A percentile compares a stretch with the other conserved stretches of the same genome.
phyloP scores from a whole-genome alignment of 2,113 vertebrate species.

The Terrapene triunguis region DNA sequence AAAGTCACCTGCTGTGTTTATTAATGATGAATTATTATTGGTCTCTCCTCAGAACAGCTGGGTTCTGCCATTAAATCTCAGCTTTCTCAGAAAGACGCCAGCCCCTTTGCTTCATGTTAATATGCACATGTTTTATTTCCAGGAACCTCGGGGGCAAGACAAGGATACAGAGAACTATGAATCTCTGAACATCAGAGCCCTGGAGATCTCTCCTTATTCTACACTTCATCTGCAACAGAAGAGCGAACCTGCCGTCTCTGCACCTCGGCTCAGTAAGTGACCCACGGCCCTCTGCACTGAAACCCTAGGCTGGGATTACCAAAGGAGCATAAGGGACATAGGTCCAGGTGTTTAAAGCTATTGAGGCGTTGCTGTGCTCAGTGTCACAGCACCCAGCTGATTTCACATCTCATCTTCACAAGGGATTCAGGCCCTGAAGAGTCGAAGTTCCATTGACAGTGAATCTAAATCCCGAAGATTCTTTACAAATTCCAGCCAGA shows the following conservation, averaged over 20 bases:
- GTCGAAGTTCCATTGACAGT: background rate
- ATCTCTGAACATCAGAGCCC: background rate
- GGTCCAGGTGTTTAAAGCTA: background rate
- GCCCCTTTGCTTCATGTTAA: too few species aligned
- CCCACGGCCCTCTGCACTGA: background rate
- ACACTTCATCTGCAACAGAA: background rate
- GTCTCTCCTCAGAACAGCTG: background rate
- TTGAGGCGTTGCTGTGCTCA: background rate
- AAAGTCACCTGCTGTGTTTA: too few species aligned
- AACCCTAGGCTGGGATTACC: background rate
- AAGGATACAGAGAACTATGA: background rate
- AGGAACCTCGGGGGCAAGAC: background rate
- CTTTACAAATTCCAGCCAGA: background rate
- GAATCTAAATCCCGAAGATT: background rate
- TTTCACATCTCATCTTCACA: background rate
- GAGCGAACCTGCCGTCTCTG: background rate
- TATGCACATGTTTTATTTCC: background rate
- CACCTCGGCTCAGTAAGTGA: background rate
- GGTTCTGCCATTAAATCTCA: background rate
- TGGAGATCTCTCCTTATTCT: background rate
- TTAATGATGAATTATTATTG: too few species aligned
- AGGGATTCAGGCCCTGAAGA: background rate
- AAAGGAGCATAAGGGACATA: background rate
- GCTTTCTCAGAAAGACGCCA: background rate
- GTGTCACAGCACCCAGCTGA: background rate